These are phyloP conservation scores for Chironomus riparius DNA, from an alignment of 2,888 invertebrate species.

Conservation along the genomic window DNA sequence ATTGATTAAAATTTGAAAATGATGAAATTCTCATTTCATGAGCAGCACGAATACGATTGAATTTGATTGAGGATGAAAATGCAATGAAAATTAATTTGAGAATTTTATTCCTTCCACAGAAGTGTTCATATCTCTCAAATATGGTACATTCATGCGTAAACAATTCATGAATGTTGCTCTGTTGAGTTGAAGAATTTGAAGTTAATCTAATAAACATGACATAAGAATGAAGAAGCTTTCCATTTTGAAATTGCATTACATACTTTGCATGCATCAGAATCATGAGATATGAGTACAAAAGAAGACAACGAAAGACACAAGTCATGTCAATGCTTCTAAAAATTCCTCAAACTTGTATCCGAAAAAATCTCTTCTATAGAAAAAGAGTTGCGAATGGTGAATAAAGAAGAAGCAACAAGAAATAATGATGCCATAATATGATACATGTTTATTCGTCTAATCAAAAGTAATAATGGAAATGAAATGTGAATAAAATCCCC, in stretches of 20 bases:
- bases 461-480: slow-evolving; percentile 20
- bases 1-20: slow-evolving; percentile 15
- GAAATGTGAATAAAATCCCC: slow-evolving; percentile 14
- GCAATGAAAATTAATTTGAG: background rate
- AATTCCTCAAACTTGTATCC: too few species aligned
- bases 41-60: background rate
- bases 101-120: background rate
- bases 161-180: too few species aligned
- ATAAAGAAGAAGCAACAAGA: background rate
- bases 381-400: background rate
- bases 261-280: background rate
- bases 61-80: background rate
- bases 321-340: background rate
- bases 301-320: background rate
- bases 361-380: too few species aligned
- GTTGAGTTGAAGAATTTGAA: background rate
- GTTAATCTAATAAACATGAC: slow-evolving; percentile 13
- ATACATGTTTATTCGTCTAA: slow-evolving; percentile 13
- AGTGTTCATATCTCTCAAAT: background rate
- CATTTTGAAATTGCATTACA: background rate
- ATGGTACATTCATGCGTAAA: background rate
- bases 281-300: too few species aligned
- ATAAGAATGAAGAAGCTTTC: background rate
- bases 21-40: background rate
- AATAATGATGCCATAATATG: slow-evolving; percentile 3